A percentile compares a stretch with the other conserved stretches of the same genome.
These are phyloP conservation scores for Salvelinus alpinus DNA, from an alignment of 2,113 vertebrate genomes.

Conservation along the genomic window DNA sequence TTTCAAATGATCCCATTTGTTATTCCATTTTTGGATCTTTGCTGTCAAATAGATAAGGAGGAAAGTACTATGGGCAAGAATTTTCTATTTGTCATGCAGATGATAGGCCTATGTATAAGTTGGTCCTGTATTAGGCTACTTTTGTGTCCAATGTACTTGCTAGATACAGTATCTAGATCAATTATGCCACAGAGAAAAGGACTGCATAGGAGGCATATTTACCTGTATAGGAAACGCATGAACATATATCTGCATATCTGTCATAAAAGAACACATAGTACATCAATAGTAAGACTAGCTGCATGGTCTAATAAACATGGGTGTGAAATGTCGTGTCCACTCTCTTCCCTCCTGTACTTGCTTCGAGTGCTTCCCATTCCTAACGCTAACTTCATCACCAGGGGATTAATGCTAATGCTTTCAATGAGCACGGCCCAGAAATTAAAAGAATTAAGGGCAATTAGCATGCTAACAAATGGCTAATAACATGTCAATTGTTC, in stretches of 20 bases:
- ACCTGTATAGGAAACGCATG: not conserved
- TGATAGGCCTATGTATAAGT: too few relatives aligned
- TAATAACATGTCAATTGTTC: slow-evolving; percentile 69
- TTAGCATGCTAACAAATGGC: slow-evolving; percentile 74
- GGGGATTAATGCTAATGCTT: slow-evolving; percentile 74
- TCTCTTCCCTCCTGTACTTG: slow-evolving; percentile 9
- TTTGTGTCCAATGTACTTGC: too few relatives aligned
- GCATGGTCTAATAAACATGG: slow-evolving; percentile 18
- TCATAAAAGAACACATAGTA: not conserved
- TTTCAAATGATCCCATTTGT: too few relatives aligned
- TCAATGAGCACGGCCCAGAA: slow-evolving; percentile 71
- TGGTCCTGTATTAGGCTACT: too few relatives aligned
- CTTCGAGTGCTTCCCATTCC: slow-evolving; percentile 51
- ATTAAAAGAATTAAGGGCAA: slow-evolving; percentile 76
- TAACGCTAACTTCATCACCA: slow-evolving; percentile 68
- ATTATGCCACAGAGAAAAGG: too few relatives aligned
- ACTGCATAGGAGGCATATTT: not conserved
- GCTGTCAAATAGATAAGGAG: too few relatives aligned
- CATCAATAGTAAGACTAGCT: not conserved
- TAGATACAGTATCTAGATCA: too few relatives aligned
- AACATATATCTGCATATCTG: not conserved
- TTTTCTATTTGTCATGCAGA: too few relatives aligned
- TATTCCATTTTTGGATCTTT: too few relatives aligned
- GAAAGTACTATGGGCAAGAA: too few relatives aligned
- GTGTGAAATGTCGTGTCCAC: slow-evolving; percentile 62